Percentiles rank a stretch among this genome's conserved stretches.
These are phyloP conservation scores for Acrobasis repandana DNA, from an alignment of 2,888 invertebrate genomes.

Conservation along the genomic window DNA sequence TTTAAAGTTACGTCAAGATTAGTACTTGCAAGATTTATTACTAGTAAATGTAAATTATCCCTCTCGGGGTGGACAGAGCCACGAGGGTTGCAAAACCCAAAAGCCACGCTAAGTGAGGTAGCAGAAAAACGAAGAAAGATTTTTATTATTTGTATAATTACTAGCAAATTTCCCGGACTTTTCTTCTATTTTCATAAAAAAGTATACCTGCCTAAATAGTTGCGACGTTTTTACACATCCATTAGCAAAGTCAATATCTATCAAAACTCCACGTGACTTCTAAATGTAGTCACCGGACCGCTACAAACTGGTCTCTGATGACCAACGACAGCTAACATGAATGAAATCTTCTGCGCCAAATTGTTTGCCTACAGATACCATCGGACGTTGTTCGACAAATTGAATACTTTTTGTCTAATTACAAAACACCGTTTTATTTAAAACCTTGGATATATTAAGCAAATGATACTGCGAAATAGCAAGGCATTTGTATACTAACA, in stretches of 20 bases:
- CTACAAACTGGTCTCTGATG: slow-evolving; percentile 17
- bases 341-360: slow-evolving; percentile 9
- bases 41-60: too few relatives aligned
- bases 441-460: slow-evolving; percentile 8
- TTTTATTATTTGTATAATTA: too few relatives aligned
- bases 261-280: slow-evolving; percentile 52
- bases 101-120: too few relatives aligned
- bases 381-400: slow-evolving; percentile 2
- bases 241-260: slow-evolving; percentile 32
- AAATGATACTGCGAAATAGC: slow-evolving; percentile 11
- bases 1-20: too few relatives aligned
- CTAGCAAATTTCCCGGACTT: not conserved
- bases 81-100: too few relatives aligned
- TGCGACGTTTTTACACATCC: too few relatives aligned
- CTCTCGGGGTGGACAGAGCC: too few relatives aligned
- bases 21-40: too few relatives aligned
- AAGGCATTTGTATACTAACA: slow-evolving; percentile 15
- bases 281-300: slow-evolving; percentile 29
- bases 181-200: too few relatives aligned
- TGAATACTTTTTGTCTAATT: slow-evolving; percentile 3
- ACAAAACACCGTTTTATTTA: slow-evolving; percentile 6
- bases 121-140: too few relatives aligned
- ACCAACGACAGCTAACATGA: slow-evolving; percentile 11
- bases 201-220: too few relatives aligned
- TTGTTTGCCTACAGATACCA: slow-evolving; percentile 3